phyloP scores from a whole-genome alignment of 2,797 vertebrate genomes.

The Limosa lapponica region DNA sequence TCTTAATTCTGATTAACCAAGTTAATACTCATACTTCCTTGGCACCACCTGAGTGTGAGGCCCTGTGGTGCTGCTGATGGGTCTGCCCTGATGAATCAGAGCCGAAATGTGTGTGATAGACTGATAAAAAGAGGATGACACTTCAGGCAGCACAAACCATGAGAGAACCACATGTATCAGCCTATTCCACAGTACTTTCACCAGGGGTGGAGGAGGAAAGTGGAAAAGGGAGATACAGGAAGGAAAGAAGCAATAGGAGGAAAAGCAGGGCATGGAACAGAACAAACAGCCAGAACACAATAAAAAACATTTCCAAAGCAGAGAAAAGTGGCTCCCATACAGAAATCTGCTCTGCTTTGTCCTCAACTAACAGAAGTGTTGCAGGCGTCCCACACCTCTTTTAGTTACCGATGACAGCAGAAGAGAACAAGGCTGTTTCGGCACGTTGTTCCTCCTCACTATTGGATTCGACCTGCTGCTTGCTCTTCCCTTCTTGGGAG shows the following conservation, averaged over 20 bases:
- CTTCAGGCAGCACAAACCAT: background rate
- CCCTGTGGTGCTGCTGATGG: background rate
- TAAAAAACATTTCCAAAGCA: background rate
- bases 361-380: background rate
- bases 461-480: background rate
- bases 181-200: background rate
- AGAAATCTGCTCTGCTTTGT: background rate
- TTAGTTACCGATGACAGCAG: background rate
- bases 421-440: background rate
- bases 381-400: background rate
- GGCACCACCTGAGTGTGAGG: conserved; percentile 14
- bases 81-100: background rate
- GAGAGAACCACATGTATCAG: background rate
- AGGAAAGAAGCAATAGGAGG: background rate
- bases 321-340: background rate
- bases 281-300: background rate
- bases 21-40: background rate
- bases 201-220: background rate
- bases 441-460: background rate
- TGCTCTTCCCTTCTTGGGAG: background rate
- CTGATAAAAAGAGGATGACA: conserved; percentile 5
- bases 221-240: background rate
- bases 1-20: conserved; percentile 12
- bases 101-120: background rate
- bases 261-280: background rate